These are phyloP conservation scores for Campoplex capitator DNA, from an alignment of 2,888 invertebrate genomes.

Conservation along the genomic window DNA sequence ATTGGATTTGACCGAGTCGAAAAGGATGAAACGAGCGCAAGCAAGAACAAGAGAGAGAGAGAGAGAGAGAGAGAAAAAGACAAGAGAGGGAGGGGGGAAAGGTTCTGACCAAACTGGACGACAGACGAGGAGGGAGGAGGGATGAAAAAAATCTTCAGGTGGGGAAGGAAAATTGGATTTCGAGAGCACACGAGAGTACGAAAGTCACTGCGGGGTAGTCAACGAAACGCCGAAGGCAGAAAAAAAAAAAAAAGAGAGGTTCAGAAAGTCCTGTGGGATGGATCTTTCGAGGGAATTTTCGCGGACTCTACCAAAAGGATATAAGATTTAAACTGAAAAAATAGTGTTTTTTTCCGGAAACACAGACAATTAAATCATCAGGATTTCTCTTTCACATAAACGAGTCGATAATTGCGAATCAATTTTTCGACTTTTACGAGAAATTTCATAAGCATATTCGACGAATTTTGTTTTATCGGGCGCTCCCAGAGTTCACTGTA, in stretches of 20 bases:
- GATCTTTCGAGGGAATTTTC: conserved; percentile 7
- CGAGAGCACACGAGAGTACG: conserved; percentile 71
- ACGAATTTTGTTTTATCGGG: background rate
- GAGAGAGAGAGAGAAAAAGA: conserved; percentile 48
- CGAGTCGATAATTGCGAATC: background rate
- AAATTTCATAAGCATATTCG: no score
- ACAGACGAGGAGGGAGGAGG: conserved; percentile 44
- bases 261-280: background rate
- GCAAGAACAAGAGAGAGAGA: conserved; percentile 31
- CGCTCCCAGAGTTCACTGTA: no score
- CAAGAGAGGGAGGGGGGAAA: conserved; percentile 42
- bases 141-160: conserved; percentile 64
- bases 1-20: conserved; percentile 73
- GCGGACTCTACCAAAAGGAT: background rate
- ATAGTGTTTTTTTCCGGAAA: conserved; percentile 10
- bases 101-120: conserved; percentile 62
- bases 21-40: conserved; percentile 46
- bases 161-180: conserved; percentile 78
- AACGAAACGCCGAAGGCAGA: background rate
- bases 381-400: background rate
- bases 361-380: background rate
- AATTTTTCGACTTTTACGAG: background rate
- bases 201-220: conserved; percentile 57
- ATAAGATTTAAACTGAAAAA: conserved; percentile 10
- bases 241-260: conserved; percentile 5